phyloP scores from a whole-genome alignment of 2,797 vertebrate species.

The Fratercula arctica region DNA sequence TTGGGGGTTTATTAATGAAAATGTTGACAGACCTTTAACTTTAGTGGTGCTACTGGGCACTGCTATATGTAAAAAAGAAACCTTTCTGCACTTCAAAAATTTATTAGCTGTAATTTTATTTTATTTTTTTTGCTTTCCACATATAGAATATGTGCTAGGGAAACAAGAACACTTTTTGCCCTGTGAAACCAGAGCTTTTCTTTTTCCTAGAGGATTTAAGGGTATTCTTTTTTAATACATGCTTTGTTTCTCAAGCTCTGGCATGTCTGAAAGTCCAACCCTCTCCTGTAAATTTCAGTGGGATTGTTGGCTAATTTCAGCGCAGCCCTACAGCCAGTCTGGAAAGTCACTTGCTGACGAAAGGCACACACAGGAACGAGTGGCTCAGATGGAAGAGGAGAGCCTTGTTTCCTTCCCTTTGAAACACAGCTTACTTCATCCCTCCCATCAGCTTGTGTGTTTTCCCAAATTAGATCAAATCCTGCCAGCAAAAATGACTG shows the following conservation, averaged over 20 bases:
- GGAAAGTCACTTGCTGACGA: background rate
- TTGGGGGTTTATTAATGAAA: slow-evolving; percentile 33
- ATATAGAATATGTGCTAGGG: background rate
- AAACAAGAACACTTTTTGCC: slow-evolving; percentile 48
- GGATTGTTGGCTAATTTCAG: slow-evolving; percentile 35
- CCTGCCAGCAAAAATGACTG: background rate
- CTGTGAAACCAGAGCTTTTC: slow-evolving; percentile 17
- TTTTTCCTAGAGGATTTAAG: background rate
- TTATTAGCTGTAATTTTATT: slow-evolving; percentile 53
- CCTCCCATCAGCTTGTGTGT: background rate
- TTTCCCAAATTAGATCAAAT: slow-evolving; percentile 9
- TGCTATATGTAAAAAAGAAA: background rate
- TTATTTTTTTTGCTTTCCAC: slow-evolving; percentile 1
- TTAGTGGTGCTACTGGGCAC: slow-evolving; percentile 14
- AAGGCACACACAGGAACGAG: background rate
- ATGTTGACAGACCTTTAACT: slow-evolving; percentile 47
- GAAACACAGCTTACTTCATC: background rate
- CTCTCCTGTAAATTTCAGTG: slow-evolving; percentile 26
- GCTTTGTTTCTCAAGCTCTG: slow-evolving; percentile 37
- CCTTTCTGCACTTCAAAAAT: slow-evolving; percentile 21
- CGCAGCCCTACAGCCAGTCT: background rate
- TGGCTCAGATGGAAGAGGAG: background rate
- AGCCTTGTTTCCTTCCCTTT: background rate
- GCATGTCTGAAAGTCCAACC: slow-evolving; percentile 22
- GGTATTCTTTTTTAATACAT: slow-evolving; percentile 5